phyloP scores from a whole-genome alignment of 1,140 invertebrate genomes.

The Elymnias hypermnestra region DNA sequence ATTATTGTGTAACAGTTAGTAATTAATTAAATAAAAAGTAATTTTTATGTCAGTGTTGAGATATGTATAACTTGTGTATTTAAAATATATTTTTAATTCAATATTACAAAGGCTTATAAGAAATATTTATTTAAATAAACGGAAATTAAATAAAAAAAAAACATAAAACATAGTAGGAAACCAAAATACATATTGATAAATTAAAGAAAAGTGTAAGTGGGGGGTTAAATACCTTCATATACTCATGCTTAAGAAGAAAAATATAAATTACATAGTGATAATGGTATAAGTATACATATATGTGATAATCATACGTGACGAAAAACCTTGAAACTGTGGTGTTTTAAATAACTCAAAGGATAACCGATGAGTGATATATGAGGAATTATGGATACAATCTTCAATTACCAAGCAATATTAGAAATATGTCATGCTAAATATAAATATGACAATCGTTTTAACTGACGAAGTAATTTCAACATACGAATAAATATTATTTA shows the following conservation, averaged over 20 bases:
- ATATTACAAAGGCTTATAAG: too few relatives aligned
- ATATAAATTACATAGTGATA: conserved; percentile 49
- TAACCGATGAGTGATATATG: conserved; percentile 12
- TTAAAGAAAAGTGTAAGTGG: conserved; percentile 6
- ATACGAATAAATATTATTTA: not conserved
- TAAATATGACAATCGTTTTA: conserved; percentile 11
- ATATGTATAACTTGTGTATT: too few relatives aligned
- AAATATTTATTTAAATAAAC: too few relatives aligned
- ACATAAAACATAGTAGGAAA: conserved; percentile 7
- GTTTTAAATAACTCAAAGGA: conserved; percentile 10
- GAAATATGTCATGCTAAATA: conserved; percentile 16
- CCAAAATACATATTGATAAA: conserved; percentile 5
- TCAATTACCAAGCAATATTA: conserved; percentile 20
- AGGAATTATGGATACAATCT: conserved; percentile 10
- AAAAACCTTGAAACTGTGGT: conserved; percentile 8
- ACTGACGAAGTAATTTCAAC: conserved; percentile 1
- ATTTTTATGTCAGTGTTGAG: too few relatives aligned
- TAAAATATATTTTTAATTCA: too few relatives aligned
- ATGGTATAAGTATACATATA: conserved; percentile 30
- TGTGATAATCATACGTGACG: conserved; percentile 26
- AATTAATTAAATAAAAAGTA: too few relatives aligned
- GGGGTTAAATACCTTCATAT: conserved; percentile 15
- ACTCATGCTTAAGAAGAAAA: conserved; percentile 48
- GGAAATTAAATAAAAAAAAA: too few relatives aligned
- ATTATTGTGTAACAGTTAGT: too few relatives aligned